Conservation (phyloP, 2,113 vertebrate genomes). For the Dipodomys spectabilis region DNA sequence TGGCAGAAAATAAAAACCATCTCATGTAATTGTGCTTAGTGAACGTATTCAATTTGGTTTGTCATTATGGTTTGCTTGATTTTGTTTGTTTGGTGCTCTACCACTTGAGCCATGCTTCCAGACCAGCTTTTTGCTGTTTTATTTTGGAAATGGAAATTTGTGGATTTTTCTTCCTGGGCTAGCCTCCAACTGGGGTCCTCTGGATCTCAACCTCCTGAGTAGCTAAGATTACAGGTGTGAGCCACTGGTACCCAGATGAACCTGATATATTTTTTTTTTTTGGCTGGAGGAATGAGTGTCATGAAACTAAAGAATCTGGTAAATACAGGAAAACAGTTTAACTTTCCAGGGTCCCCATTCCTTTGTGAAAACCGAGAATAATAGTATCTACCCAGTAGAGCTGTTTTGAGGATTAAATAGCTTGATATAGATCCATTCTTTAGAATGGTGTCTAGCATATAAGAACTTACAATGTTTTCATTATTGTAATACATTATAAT, state of each 20-base stretch:
- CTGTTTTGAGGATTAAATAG: neutral
- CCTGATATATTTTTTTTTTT: neutral
- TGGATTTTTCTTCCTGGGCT: too few species aligned
- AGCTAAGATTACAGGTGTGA: too few species aligned
- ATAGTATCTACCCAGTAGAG: neutral
- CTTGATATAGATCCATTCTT: neutral
- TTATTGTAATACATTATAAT: neutral
- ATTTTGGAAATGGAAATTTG: too few species aligned
- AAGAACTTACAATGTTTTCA: neutral
- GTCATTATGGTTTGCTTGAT: too few species aligned
- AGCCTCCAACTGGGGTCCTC: too few species aligned
- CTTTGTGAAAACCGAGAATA: neutral
- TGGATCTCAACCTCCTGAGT: too few species aligned
- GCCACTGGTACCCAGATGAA: neutral
- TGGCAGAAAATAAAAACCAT: too few species aligned
- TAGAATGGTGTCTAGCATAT: neutral
- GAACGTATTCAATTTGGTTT: neutral
- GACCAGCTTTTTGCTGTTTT: too few species aligned
- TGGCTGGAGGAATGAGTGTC: neutral
- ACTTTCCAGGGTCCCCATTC: neutral
- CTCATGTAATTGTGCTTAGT: neutral
- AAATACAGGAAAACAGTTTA: neutral
- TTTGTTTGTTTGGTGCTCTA: too few species aligned
- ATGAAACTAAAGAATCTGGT: slow-evolving; percentile 8
- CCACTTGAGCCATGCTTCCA: too few species aligned